Evolutionary conservation across 1,140 invertebrate genomes (phyloP).

Genomic region (Drosophila biarmipes): DNA sequence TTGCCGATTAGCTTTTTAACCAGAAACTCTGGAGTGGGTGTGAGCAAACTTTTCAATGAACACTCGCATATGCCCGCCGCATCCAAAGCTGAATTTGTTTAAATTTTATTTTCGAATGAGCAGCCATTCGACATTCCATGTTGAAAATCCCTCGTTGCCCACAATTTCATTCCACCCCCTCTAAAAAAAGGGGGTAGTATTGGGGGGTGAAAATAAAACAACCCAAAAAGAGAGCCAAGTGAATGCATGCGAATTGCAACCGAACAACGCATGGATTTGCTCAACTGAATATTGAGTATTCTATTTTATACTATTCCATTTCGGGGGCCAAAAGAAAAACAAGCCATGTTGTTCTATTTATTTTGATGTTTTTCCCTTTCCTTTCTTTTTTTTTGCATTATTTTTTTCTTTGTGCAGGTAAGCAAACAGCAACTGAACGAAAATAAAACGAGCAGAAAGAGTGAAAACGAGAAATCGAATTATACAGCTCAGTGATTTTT

Average conservation of each 20-base stretch:
- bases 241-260: conserved; percentile 70
- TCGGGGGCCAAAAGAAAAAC: conserved; percentile 52
- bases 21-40: conserved; percentile 1
- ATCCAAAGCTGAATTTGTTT: conserved; percentile 66
- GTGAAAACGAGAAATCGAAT: conserved; percentile 80
- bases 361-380: conserved; percentile 23
- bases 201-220: neutral
- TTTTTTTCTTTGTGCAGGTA: conserved; percentile 54
- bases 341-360: conserved; percentile 72
- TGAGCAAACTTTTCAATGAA: conserved; percentile 41
- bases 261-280: conserved; percentile 78
- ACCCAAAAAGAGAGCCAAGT: conserved; percentile 49
- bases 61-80: conserved; percentile 43
- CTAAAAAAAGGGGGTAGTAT: neutral
- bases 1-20: conserved; percentile 15
- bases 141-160: conserved; percentile 46
- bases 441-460: conserved; percentile 43
- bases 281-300: conserved; percentile 82
- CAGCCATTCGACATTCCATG: conserved; percentile 56
- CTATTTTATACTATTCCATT: conserved; percentile 56
- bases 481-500: conserved; percentile 83
- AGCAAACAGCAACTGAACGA: conserved; percentile 47
- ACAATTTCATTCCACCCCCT: conserved; percentile 28
- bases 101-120: conserved; percentile 68
- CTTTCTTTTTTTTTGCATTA: neutral